These are phyloP conservation scores for Lytechinus variegatus DNA, from an alignment of 35 echinoderm and acorn worm species.

Conservation along the genomic window DNA sequence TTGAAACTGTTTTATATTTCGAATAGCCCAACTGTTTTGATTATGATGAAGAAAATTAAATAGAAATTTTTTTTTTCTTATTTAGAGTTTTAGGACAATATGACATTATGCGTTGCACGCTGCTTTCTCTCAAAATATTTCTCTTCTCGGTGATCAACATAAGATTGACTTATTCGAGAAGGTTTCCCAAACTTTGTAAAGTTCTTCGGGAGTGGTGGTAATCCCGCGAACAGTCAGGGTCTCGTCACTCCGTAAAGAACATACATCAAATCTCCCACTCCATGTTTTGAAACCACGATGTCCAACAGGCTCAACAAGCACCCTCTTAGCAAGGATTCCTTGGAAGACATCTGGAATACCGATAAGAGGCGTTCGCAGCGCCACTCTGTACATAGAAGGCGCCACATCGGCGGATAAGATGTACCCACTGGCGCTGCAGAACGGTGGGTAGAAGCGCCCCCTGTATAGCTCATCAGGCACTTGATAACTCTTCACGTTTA, in stretches of 20 bases:
- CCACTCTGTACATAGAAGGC: constrained; percentile 49
- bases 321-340: constrained; percentile 58
- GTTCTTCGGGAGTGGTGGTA: neutral
- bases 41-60: too few relatives aligned
- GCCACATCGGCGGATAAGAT: constrained; percentile 56
- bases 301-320: constrained; percentile 49
- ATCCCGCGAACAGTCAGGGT: constrained; percentile 15
- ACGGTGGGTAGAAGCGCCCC: constrained; percentile 57
- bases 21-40: too few relatives aligned
- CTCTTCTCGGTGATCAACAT: too few relatives aligned
- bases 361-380: constrained; percentile 60
- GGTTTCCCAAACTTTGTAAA: neutral
- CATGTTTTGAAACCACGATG: constrained; percentile 53
- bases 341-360: constrained; percentile 65
- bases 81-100: too few relatives aligned
- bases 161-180: neutral
- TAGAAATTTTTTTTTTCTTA: too few relatives aligned
- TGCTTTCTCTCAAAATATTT: too few relatives aligned
- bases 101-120: too few relatives aligned
- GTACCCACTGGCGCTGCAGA: constrained; percentile 66
- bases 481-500: neutral
- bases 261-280: neutral
- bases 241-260: neutral
- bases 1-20: too few relatives aligned
- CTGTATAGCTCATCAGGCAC: constrained; percentile 46